Base-by-base conservation (phyloP, 2,888 invertebrate genomes). In the Vannuccia rotundouncinata region DNA sequence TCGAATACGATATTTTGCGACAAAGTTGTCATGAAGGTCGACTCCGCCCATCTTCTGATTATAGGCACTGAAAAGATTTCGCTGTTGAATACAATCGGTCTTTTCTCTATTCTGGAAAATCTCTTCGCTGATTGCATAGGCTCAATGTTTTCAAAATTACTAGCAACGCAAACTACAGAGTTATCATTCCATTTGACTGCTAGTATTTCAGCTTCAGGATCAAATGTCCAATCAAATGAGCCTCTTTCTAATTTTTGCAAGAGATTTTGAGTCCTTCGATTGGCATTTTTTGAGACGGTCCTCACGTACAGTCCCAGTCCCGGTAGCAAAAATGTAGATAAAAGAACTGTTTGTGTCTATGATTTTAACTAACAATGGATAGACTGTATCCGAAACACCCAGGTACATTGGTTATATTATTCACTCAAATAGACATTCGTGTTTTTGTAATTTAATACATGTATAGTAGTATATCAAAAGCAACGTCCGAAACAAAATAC, bases 31-130 rank as follows among this genome's bases (percentile, higher is more conserved):
- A 2, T n/a, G 73, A n/a, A 5, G 60, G 31, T 74, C 78, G n/a
- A 78, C 78, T 59, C 78, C 78, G 13, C 74, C 78, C 75, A 78
- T 74, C 10, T 78, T n/a, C 10, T 78, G 74, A 74, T 78, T 78
- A 29, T 78, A 78, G 25, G 5, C 73, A 17, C 73, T 78, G 78
- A 78, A 75, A 17, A 78, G 2, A 5, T 78, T 78, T 1, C 75
- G 74, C 25, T 78, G 78, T 17, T 2, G 28, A 59, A 78, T 31
- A 31, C 2, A 22, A 59, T 27, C 2, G 74, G 25, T 60, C 73
- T 59, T 78, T 74, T 17, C 27, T 78, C 59, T 17, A 22, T 59
- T 59, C 27, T 2, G 27, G 45, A 78, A 60, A 78, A 78, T 5
- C 78, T 5, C 73, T 1, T 31, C 22, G 5, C n/a, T 22, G 74